Conservation (phyloP, 2,888 invertebrate genomes). For the Drosophila pseudotalamancana region DNA sequence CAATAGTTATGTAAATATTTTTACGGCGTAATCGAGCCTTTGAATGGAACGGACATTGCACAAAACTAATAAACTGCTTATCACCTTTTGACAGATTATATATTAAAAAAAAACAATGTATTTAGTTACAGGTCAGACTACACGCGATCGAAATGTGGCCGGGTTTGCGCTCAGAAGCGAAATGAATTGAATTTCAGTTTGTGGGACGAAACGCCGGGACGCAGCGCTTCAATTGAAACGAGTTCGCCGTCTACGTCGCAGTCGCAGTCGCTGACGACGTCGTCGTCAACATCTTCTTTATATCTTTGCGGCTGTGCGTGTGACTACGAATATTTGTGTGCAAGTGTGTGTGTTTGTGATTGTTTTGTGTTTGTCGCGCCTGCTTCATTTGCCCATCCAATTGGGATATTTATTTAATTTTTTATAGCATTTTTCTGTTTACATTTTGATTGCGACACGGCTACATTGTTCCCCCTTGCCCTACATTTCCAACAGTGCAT, state of each 20-base stretch:
- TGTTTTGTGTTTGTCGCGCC: conserved; percentile 29
- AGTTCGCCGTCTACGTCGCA: conserved; percentile 42
- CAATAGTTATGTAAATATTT: no score
- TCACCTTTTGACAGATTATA: not conserved
- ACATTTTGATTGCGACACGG: conserved; percentile 63
- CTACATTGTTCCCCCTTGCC: conserved; percentile 1
- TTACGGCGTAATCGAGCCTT: no score
- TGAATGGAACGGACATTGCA: no score
- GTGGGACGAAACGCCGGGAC: conserved; percentile 5
- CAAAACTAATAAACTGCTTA: not conserved
- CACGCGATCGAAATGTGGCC: conserved; percentile 50
- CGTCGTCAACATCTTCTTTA: conserved; percentile 53
- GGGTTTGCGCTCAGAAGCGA: conserved; percentile 50
- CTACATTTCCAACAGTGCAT: not conserved
- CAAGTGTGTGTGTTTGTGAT: conserved; percentile 7
- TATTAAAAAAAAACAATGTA: not conserved
- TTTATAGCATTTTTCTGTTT: conserved; percentile 61
- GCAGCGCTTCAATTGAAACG: conserved; percentile 65
- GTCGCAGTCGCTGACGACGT: conserved; percentile 14
- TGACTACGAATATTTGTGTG: conserved; percentile 8
- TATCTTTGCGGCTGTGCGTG: conserved; percentile 42
- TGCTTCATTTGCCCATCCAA: conserved; percentile 52
- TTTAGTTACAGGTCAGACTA: conserved; percentile 50
- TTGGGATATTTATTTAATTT: conserved; percentile 66
- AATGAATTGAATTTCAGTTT: conserved; percentile 68